phyloP scores from a whole-genome alignment of 2,797 vertebrate species.

The Florisuga fusca region DNA sequence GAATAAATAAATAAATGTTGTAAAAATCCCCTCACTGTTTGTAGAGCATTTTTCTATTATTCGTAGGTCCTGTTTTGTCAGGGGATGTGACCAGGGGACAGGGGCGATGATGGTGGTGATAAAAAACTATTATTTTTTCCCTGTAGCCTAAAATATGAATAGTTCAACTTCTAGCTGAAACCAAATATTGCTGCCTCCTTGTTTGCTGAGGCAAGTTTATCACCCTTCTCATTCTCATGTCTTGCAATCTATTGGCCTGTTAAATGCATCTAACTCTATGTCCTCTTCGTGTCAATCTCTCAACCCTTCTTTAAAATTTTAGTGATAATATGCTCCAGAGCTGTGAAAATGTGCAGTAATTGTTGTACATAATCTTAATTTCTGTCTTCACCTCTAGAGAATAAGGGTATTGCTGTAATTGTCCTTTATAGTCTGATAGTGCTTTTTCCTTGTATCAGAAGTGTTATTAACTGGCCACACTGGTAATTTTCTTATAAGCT shows the following conservation, averaged over 20 bases:
- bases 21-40: background rate
- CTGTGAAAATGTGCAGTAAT: slow-evolving; percentile 9
- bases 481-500: background rate
- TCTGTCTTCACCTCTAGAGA: background rate
- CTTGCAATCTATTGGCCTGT: background rate
- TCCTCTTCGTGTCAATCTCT: background rate
- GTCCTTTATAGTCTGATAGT: background rate
- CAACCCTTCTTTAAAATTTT: background rate
- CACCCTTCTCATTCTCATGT: background rate
- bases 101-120: background rate
- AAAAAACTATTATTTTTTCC: fast-evolving
- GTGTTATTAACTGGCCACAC: background rate
- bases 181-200: background rate
- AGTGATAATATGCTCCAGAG: background rate
- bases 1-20: background rate
- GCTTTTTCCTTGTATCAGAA: background rate
- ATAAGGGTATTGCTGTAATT: background rate
- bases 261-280: background rate
- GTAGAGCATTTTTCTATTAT: background rate
- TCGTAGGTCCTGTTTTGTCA: background rate
- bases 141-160: background rate
- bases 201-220: background rate
- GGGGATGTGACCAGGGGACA: background rate
- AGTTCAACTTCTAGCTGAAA: background rate
- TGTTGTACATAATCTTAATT: background rate